Evolutionary conservation across 2,797 vertebrate genomes (phyloP).

Genomic region (Pelodytes ibericus): DNA sequence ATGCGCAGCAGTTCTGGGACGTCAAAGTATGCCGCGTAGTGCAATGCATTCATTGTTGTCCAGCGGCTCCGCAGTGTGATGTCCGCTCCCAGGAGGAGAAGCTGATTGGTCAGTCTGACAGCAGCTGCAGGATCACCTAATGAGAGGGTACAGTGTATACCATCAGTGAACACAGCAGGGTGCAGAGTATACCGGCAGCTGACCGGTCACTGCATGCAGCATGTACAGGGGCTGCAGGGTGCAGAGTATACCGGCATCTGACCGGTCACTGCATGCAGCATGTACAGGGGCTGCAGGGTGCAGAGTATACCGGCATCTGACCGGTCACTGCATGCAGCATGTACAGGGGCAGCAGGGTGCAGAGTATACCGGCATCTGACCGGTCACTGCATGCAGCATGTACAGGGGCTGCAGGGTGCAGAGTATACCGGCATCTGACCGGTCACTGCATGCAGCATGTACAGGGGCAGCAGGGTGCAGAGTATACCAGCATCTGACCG

Average conservation of each 20-base stretch:
- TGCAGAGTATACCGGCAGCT: background rate
- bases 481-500: background rate
- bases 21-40: constrained; percentile 91
- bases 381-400: background rate
- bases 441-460: too few species aligned
- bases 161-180: background rate
- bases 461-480: background rate
- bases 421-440: background rate
- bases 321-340: too few species aligned
- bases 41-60: constrained; percentile 94
- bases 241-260: background rate
- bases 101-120: constrained; percentile 82
- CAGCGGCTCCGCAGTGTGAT: constrained; percentile 89
- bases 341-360: background rate
- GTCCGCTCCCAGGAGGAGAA: constrained; percentile 83
- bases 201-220: too few species aligned
- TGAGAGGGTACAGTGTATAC: background rate
- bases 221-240: background rate
- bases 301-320: background rate
- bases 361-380: background rate
- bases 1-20: constrained; percentile 88
- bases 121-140: constrained; percentile 86
- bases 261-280: too few species aligned
- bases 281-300: too few species aligned
- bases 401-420: background rate